Evolutionary conservation across 92 coral and sea anemone genomes (phyloP).

Genomic region (Pocillopora meandrina): DNA sequence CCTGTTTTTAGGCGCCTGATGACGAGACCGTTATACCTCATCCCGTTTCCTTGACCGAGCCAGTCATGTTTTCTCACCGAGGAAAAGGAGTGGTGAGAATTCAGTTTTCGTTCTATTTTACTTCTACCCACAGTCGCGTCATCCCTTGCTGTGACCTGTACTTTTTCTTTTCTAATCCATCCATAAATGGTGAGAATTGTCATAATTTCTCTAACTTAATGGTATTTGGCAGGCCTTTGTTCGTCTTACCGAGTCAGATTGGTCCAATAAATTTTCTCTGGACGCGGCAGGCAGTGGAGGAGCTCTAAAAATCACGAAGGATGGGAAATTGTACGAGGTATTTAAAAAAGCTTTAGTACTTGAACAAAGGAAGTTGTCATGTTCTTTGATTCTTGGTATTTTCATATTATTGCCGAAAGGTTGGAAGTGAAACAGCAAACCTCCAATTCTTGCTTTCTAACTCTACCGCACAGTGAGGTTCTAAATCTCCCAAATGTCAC

Average conservation of each 20-base stretch:
- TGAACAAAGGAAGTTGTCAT: background rate
- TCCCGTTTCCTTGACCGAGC: slow-evolving; percentile 73
- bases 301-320: slow-evolving; percentile 68
- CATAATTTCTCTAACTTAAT: background rate
- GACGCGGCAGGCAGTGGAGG: slow-evolving; percentile 98
- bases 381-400: background rate
- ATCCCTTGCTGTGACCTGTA: background rate
- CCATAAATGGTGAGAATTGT: background rate
- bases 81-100: slow-evolving; percentile 62
- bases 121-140: background rate
- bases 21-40: slow-evolving; percentile 77
- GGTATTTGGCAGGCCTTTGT: slow-evolving; percentile 63
- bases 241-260: slow-evolving; percentile 71
- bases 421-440: too few relatives aligned
- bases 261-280: slow-evolving; percentile 91
- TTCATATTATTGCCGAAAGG: too few relatives aligned
- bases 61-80: slow-evolving; percentile 85
- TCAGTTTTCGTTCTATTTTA: background rate
- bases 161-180: background rate
- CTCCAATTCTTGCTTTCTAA: too few relatives aligned
- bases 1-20: slow-evolving; percentile 24
- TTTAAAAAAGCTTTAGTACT: background rate
- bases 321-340: slow-evolving; percentile 84
- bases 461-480: too few relatives aligned
- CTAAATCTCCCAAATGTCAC: background rate